Base-by-base conservation (phyloP, 2,113 vertebrate species). In the Petromus typicus region DNA sequence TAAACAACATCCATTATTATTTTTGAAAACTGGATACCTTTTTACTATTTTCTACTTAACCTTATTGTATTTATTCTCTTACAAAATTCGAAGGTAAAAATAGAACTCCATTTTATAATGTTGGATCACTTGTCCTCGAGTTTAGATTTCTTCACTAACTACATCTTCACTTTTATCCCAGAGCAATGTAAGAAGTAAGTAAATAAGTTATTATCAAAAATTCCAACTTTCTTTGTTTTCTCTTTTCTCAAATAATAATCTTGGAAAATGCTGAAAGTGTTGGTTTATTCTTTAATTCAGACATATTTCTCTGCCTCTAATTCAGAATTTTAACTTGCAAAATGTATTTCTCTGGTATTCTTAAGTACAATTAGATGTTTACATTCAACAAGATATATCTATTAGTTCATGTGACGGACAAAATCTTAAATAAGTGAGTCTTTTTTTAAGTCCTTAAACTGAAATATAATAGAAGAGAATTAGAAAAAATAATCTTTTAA, bases 401-500 rank as follows among this genome's bases (percentile, higher is more conserved):
- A 85, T 51, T 11, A 51, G 48, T 90, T 89, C 48, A 73, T 7
- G 30, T 71, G n/a, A 75, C 22, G 78, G 51, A 67, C 57, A 34
- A 69, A 96, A 75, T 80, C n/a, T 87, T 83, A 79, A 63, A 9
- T 25, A 87, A 88, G 75, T 89, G 34, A 83, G 40, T 76, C 37
- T 81, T 66, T 73, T 71, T 57, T 0, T 45, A 87, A 80, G 57
- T 61, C 34, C 61, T n/a, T 89, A 95, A 59, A 87, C 83, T 80
- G 64, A 83, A 96, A 45, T 45, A 5, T 30, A 92, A 90, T 54
- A 88, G 30, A 86, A 86, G 90, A 81, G 14, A 88, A 95, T 34
- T 7, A 32, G 61, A 66, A 32, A 84, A 96, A 81, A 23, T 7
- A n/a, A 5, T 71, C 22, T 64, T 86, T 40, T n/a, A 54, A 54